Evolutionary conservation across 2,113 vertebrate genomes (phyloP), one percentile per base, ranked within the genome.

Genomic region (Spilogale gracilis): DNA sequence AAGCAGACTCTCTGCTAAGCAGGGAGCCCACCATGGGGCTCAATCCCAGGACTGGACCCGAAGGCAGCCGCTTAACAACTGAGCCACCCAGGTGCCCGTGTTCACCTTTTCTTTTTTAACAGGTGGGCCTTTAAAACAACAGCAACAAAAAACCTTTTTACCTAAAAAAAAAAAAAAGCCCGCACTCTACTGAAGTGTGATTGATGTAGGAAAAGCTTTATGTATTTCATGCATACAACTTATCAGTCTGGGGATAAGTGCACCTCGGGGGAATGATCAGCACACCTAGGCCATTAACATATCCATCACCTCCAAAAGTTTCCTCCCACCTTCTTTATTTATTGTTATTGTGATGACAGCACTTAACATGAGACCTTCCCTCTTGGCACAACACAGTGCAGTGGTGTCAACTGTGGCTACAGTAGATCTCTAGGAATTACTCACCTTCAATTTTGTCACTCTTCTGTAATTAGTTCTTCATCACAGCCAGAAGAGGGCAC

Each of bases 401-500:
- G 2, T 45, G 16, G 3, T 20, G 38, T n/a, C 69, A 30, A 23
- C 67, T n/a, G 16, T 11, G 16, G 27, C 14, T 13, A 10, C 21
- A 21, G 54, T 11, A 30, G 6, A 23, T 60, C 81, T 52, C 52
- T 2, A 48, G 25, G 58, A 38, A 2, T 45, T 43, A 45, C 13
- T 43, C n/a, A 4, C 65, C 74, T 80, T 61, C 14, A 60, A 60
- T 25, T 20, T 76, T 12, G n/a, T 50, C 58, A 63, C 11, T 43
- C 14, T 65, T 73, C 45, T 58, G n/a, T 54, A 65, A 23, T 1
- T 69, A 50, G 9, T 58, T 85, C 87, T 76, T 65, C 20, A 3
- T 0, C 61, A 10, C 0, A n/a, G 81, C 61, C 91, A 94, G 38
- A 2, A 92, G 98, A 93, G 94, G 96, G 79, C 95, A 78, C 76